Evolutionary conservation across 2,888 invertebrate species (phyloP).

Genomic region (Galerucella nymphaeae): DNA sequence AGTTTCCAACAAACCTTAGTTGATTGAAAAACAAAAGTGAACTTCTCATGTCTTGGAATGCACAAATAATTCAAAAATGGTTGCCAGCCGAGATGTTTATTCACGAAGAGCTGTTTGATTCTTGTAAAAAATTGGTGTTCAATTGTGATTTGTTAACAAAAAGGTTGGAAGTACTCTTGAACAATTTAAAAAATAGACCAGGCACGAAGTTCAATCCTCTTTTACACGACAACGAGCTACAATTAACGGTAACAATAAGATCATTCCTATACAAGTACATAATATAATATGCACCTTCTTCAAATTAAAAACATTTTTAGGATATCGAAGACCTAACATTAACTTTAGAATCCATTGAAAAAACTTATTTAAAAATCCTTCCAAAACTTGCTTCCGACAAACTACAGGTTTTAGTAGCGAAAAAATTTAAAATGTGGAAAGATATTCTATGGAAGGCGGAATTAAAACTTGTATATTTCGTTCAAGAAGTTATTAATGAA

Average conservation of each 20-base stretch:
- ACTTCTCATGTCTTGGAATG: slow-evolving; percentile 60
- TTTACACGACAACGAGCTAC: slow-evolving; percentile 46
- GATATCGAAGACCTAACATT: slow-evolving; percentile 71
- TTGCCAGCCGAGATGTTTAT: slow-evolving; percentile 69
- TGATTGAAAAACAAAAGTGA: background rate
- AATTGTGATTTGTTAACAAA: slow-evolving; percentile 61
- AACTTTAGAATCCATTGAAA: slow-evolving; percentile 67
- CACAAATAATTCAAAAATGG: slow-evolving; percentile 66
- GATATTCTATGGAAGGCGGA: slow-evolving; percentile 68
- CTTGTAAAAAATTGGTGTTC: slow-evolving; percentile 68
- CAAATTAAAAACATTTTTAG: slow-evolving; percentile 61
- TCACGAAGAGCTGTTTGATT: slow-evolving; percentile 66
- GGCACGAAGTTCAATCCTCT: slow-evolving; percentile 45
- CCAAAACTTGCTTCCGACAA: slow-evolving; percentile 65
- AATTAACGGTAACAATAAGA: slow-evolving; percentile 29
- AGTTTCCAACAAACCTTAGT: background rate
- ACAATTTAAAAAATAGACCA: slow-evolving; percentile 49
- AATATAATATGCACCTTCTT: background rate
- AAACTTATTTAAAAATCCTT: slow-evolving; percentile 68
- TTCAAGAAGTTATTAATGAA: slow-evolving; percentile 68
- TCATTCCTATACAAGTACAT: no score
- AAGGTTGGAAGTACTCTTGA: slow-evolving; percentile 64
- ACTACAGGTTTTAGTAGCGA: slow-evolving; percentile 46
- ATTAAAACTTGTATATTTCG: slow-evolving; percentile 69
- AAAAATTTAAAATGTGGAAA: slow-evolving; percentile 68